These are phyloP conservation scores for Ginglymostoma cirratum DNA, from an alignment of 2,113 vertebrate species.

Conservation along the genomic window DNA sequence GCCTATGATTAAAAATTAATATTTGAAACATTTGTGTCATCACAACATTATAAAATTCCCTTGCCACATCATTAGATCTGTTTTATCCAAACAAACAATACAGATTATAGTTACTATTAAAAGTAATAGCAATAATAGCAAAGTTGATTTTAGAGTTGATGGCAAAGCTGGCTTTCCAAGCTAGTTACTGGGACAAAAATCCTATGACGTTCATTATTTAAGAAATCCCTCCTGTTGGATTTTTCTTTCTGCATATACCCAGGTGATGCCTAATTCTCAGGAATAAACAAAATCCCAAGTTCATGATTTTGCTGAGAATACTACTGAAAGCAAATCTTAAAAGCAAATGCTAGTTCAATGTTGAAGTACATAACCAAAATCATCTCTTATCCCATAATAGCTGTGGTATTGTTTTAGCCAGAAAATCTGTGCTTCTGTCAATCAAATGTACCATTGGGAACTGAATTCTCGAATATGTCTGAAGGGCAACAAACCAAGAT, in stretches of 20 bases:
- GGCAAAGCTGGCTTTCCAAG: neutral
- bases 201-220: neutral
- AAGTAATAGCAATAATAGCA: neutral
- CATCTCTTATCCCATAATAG: neutral
- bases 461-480: neutral
- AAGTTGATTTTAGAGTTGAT: neutral
- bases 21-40: too few species aligned
- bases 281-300: too few species aligned
- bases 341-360: neutral
- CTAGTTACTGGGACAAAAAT: neutral
- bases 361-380: neutral
- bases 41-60: too few species aligned
- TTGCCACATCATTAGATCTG: too few species aligned
- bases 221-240: neutral
- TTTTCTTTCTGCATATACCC: neutral
- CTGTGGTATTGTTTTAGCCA: neutral
- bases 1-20: too few species aligned
- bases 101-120: neutral
- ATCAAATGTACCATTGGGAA: neutral
- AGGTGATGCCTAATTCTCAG: neutral
- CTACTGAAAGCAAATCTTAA: neutral
- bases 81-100: neutral
- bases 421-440: neutral
- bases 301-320: neutral
- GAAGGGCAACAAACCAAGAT: neutral